These are phyloP conservation scores for Chionomys nivalis DNA, from an alignment of 2,113 vertebrate species.

Conservation along the genomic window DNA sequence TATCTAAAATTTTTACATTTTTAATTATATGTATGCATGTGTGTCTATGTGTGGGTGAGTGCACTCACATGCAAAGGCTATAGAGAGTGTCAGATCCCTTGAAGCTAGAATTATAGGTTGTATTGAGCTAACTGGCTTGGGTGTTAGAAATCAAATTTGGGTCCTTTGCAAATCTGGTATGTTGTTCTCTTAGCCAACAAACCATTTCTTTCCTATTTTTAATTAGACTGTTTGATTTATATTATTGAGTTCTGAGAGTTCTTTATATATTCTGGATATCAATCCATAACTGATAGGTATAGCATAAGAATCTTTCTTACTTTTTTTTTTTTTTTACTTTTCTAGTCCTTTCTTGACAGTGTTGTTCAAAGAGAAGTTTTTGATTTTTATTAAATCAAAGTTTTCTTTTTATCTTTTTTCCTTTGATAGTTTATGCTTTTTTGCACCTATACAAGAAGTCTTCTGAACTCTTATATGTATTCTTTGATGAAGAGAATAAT, in stretches of 20 bases:
- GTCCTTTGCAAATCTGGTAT: not conserved
- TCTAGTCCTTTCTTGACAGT: constrained; percentile 10
- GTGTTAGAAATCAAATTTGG: not conserved
- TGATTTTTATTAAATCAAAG: constrained; percentile 52
- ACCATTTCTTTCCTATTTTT: not conserved
- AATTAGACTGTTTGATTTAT: constrained; percentile 23
- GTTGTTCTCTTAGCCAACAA: not conserved
- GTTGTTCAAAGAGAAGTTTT: constrained; percentile 48
- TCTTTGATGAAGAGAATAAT: constrained; percentile 20
- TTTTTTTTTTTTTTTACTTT: constrained; percentile 52
- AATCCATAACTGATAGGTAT: not conserved
- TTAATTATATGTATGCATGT: not conserved
- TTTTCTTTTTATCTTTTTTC: constrained; percentile 50
- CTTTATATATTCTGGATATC: constrained; percentile 50
- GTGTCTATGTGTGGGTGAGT: not conserved
- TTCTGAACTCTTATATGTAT: not conserved
- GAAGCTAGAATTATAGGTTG: not conserved
- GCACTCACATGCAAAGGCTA: too few relatives aligned
- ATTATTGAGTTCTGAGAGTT: constrained; percentile 12
- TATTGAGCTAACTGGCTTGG: not conserved
- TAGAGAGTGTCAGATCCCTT: not conserved
- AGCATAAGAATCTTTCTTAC: constrained; percentile 6
- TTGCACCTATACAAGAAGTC: constrained; percentile 29
- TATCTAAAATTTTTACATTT: not conserved
- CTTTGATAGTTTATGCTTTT: constrained; percentile 54